These are phyloP conservation scores for Rhopalosiphum padi DNA, from an alignment of 1,140 invertebrate genomes.

Conservation along the genomic window DNA sequence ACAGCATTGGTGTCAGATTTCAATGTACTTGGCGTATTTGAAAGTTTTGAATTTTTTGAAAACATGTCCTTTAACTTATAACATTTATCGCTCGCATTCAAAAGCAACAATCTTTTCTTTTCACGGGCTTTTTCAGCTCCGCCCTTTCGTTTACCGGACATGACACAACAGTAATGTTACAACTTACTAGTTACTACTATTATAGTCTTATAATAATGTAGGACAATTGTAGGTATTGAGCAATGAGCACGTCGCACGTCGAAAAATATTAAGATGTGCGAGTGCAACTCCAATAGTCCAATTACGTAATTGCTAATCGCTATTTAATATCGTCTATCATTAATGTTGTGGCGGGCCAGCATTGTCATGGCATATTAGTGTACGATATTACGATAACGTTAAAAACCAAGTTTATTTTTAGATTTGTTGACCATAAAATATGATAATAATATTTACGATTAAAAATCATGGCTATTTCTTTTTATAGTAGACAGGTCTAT, in stretches of 20 bases:
- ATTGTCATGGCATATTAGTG: no score
- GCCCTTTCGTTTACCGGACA: conserved; percentile 5
- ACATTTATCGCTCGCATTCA: neutral
- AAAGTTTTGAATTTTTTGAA: no score
- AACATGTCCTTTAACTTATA: no score
- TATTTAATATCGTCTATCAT: no score
- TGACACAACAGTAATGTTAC: neutral
- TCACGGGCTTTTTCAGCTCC: neutral
- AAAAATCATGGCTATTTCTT: no score
- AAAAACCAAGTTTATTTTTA: neutral
- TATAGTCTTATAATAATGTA: no score
- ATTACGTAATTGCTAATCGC: no score
- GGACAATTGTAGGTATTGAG: no score
- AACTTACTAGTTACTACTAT: neutral
- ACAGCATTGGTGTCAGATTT: no score
- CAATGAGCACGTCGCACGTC: neutral
- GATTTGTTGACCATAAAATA: conserved; percentile 8
- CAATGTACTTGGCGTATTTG: no score
- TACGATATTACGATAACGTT: neutral
- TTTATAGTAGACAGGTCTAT: no score
- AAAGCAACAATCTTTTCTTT: neutral
- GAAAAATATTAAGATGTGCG: neutral
- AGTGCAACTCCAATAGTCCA: neutral
- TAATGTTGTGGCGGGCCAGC: neutral
- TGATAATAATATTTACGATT: neutral